Evolutionary conservation across 2,797 vertebrate genomes (phyloP).

Genomic region (Columba guinea): DNA sequence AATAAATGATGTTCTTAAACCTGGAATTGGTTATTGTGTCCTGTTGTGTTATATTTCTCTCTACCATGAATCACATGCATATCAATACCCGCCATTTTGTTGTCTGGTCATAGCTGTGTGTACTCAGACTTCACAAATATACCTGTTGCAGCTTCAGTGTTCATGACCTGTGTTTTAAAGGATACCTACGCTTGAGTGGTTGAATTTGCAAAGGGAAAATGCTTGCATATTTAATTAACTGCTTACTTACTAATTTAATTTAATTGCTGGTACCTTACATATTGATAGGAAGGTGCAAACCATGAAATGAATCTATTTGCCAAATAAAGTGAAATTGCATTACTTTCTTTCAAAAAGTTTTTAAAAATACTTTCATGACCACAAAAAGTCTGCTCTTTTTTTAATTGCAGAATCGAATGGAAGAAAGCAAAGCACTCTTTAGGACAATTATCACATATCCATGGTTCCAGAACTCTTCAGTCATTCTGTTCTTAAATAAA

Average conservation of each 20-base stretch:
- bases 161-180: background rate
- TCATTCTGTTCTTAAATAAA: constrained; percentile 89
- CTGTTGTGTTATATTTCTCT: background rate
- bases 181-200: background rate
- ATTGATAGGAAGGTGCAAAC: background rate
- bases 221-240: background rate
- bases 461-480: constrained; percentile 89
- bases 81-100: background rate
- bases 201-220: background rate
- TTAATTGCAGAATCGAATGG: constrained; percentile 86
- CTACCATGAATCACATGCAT: background rate
- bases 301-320: background rate
- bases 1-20: background rate
- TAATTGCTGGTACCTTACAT: background rate
- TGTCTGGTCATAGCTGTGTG: background rate
- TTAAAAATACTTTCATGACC: background rate
- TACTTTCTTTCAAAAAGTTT: background rate
- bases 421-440: constrained; percentile 89
- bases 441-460: constrained; percentile 90
- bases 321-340: background rate
- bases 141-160: background rate
- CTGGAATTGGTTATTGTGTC: background rate
- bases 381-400: background rate
- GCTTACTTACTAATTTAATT: background rate
- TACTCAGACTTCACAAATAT: background rate